Conservation (phyloP, 2,888 invertebrate genomes). For the Machimus rusticus region DNA sequence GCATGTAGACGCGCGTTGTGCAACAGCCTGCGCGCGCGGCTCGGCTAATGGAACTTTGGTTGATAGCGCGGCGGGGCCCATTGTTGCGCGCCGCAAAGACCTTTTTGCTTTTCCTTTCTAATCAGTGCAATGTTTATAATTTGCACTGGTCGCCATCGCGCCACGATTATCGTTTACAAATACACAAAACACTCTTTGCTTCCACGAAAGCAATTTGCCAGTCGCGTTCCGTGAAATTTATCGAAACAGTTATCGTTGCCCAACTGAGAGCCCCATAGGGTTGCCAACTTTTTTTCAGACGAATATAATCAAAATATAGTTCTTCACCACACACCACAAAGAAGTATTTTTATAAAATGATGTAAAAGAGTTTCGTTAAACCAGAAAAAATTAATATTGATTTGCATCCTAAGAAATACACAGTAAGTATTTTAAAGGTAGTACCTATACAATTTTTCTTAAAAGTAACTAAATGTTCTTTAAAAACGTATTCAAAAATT, state of each 20-base stretch:
- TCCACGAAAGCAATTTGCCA: neutral
- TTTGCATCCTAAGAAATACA: too few relatives aligned
- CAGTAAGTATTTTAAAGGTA: too few relatives aligned
- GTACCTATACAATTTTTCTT: too few relatives aligned
- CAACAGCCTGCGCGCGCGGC: neutral
- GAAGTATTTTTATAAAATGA: too few relatives aligned
- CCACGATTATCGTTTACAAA: neutral
- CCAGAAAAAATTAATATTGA: too few relatives aligned
- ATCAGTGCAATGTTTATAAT: slow-evolving; percentile 23
- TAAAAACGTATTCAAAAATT: too few relatives aligned
- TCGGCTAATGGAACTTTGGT: slow-evolving; percentile 8
- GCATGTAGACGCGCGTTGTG: neutral
- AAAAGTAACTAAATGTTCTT: too few relatives aligned
- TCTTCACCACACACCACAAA: too few relatives aligned
- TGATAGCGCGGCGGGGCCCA: slow-evolving; percentile 7
- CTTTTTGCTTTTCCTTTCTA: slow-evolving; percentile 7
- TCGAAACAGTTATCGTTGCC: neutral
- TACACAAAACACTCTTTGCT: neutral
- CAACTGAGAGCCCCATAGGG: neutral
- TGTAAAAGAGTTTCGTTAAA: too few relatives aligned
- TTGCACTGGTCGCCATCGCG: neutral
- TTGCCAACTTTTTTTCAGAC: neutral
- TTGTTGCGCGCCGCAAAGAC: neutral
- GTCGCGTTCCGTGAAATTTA: neutral
- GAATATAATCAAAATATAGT: too few relatives aligned